A percentile compares a stretch with the other conserved stretches of the same genome.
phyloP scores from a whole-genome alignment of 1,140 invertebrate genomes.

The Whitmania pigra region DNA sequence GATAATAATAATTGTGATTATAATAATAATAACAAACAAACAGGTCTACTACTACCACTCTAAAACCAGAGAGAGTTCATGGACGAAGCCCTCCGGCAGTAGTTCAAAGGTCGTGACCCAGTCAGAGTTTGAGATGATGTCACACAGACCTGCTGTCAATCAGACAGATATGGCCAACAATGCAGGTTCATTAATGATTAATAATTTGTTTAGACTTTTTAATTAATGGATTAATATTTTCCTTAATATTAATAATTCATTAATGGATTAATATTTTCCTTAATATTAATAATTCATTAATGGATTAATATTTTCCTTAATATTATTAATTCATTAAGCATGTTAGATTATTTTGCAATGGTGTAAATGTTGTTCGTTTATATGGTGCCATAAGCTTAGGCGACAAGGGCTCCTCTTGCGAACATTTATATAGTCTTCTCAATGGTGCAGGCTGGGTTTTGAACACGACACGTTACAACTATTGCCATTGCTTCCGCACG shows the following conservation, averaged over 20 bases:
- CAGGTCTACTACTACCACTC: conserved; percentile 87
- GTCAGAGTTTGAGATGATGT: conserved; percentile 49
- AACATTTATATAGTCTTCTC: too few species aligned
- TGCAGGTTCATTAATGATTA: too few species aligned
- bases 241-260: not conserved
- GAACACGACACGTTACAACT: too few species aligned
- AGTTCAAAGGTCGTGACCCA: conserved; percentile 82
- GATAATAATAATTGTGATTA: not conserved
- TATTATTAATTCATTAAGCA: not conserved
- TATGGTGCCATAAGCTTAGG: too few species aligned
- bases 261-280: not conserved
- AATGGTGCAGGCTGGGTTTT: too few species aligned
- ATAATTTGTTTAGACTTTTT: not conserved
- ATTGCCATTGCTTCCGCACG: too few species aligned
- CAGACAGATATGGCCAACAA: not conserved
- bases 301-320: not conserved
- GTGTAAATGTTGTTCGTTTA: too few species aligned
- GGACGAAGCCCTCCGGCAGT: conserved; percentile 68
- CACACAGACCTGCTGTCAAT: conserved; percentile 1
- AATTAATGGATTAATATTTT: not conserved
- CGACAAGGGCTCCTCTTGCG: too few species aligned
- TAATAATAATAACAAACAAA: conserved; percentile 14
- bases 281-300: not conserved
- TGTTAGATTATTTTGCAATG: too few species aligned
- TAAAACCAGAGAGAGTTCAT: conserved; percentile 84